phyloP scores from a whole-genome alignment of 1,140 invertebrate species.

The Apocrypta bakeri region DNA sequence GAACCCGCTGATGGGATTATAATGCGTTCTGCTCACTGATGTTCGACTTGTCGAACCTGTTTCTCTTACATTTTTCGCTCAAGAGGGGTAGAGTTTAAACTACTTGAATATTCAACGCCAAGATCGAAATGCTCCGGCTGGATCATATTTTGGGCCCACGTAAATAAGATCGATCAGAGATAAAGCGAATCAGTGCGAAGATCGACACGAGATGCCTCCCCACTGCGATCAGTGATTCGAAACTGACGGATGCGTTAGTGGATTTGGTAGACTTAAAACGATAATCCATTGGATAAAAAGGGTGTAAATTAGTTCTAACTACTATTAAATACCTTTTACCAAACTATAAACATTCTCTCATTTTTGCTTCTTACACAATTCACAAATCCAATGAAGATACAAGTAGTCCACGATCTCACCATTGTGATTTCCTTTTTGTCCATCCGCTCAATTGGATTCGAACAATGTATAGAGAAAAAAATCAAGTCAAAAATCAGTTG shows the following conservation, averaged over 20 bases:
- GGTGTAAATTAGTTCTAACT: neutral
- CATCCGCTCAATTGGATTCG: neutral
- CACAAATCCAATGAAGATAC: neutral
- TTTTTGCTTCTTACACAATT: neutral
- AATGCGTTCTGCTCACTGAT: constrained; percentile 71
- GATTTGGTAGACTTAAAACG: neutral
- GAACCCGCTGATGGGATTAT: constrained; percentile 65
- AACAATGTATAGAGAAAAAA: neutral
- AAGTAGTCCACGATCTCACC: neutral
- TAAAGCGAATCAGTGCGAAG: neutral
- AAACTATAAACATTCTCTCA: neutral
- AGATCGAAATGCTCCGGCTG: neutral
- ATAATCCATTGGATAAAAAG: neutral
- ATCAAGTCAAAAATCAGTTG: neutral
- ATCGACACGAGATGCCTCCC: neutral
- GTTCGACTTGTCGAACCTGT: constrained; percentile 73
- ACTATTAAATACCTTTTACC: neutral
- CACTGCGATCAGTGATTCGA: neutral
- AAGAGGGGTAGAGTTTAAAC: constrained; percentile 6
- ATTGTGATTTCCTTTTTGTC: neutral
- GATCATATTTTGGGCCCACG: neutral
- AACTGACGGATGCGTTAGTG: too few species aligned
- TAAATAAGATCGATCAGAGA: neutral
- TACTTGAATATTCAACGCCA: constrained; percentile 30
- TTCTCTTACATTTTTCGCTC: constrained; percentile 58